Conservation (phyloP, 2,888 invertebrate genomes). For the Cryptosula pallasiana region DNA sequence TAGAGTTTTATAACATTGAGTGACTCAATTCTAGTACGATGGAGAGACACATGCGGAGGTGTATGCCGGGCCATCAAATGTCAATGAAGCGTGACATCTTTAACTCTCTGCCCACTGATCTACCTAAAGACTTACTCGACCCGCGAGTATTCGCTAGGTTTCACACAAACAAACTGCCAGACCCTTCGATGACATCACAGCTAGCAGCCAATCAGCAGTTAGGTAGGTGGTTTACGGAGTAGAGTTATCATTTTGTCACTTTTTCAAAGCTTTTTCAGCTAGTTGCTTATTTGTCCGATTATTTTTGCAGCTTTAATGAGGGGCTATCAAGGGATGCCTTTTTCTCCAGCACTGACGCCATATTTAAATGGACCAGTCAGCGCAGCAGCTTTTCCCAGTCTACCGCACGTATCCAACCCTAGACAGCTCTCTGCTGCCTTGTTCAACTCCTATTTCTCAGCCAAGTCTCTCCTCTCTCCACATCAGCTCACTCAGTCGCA, state of each 20-base stretch:
- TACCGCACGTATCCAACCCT: background rate
- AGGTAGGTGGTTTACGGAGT: background rate
- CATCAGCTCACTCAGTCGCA: background rate
- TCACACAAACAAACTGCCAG: background rate
- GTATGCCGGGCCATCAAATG: constrained; percentile 60
- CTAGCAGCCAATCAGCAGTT: background rate
- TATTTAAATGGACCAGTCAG: background rate
- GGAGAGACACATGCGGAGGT: constrained; percentile 99
- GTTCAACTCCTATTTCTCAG: background rate
- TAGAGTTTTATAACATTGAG: too few species aligned
- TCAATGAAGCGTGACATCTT: background rate
- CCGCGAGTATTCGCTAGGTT: background rate
- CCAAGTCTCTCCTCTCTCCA: background rate
- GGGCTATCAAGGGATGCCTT: background rate
- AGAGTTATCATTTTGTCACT: too few species aligned
- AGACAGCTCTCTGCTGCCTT: background rate
- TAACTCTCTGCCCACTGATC: background rate
- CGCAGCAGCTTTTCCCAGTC: background rate
- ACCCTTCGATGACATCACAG: background rate
- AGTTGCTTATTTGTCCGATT: too few species aligned
- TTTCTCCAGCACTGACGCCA: background rate
- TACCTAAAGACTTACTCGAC: background rate
- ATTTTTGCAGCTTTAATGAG: background rate
- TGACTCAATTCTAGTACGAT: constrained; percentile 78
- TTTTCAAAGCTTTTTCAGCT: too few species aligned